phyloP scores from a whole-genome alignment of 2,797 vertebrate species.

The Malacoctenus gilli region DNA sequence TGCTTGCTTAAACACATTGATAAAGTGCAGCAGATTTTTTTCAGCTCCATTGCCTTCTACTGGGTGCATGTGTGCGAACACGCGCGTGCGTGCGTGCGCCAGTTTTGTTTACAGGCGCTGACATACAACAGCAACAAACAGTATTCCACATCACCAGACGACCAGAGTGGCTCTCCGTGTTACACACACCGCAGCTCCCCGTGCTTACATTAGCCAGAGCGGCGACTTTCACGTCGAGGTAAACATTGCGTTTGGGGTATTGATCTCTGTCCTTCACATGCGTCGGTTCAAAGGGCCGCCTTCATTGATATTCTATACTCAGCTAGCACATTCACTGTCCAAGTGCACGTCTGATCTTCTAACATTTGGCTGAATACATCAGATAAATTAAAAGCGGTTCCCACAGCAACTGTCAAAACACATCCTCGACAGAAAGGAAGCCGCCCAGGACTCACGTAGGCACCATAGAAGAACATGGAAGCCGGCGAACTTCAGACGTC shows the following conservation, averaged over 20 bases:
- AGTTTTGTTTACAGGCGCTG: background rate
- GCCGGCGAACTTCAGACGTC: constrained; percentile 4
- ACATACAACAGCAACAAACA: constrained; percentile 16
- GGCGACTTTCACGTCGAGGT: constrained; percentile 34
- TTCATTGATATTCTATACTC: constrained; percentile 47
- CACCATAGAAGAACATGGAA: background rate
- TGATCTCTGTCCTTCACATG: constrained; percentile 45
- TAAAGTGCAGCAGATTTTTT: constrained; percentile 30
- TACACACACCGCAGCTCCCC: constrained; percentile 15
- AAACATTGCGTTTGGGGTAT: constrained; percentile 50
- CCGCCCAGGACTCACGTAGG: constrained; percentile 1
- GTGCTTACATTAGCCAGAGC: constrained; percentile 56
- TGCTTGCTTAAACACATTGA: constrained; percentile 55
- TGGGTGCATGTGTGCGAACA: constrained; percentile 26
- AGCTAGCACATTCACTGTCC: constrained; percentile 15
- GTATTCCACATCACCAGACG: constrained; percentile 20
- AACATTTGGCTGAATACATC: constrained; percentile 6
- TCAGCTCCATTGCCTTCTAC: constrained; percentile 42
- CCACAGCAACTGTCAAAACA: constrained; percentile 12
- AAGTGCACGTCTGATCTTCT: constrained; percentile 26
- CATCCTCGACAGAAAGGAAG: constrained; percentile 8
- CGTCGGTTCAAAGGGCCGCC: constrained; percentile 43
- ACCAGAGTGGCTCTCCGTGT: constrained; percentile 4
- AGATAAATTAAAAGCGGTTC: constrained; percentile 18
- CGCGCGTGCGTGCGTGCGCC: no score